Evolutionary conservation across 1,140 invertebrate species (phyloP).

Genomic region (Eubasilissa regina): DNA sequence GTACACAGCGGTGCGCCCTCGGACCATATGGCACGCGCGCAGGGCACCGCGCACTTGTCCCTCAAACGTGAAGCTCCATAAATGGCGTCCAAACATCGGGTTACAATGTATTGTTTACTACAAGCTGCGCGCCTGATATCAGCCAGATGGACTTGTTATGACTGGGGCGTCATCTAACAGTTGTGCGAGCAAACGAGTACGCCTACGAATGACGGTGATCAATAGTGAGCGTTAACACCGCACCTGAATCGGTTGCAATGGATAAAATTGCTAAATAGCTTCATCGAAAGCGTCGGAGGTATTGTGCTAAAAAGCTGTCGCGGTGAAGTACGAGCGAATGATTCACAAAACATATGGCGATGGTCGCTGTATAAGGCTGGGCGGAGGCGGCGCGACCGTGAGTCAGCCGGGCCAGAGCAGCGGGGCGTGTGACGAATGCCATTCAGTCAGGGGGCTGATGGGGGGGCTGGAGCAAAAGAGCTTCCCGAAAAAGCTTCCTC

Average conservation of each 20-base stretch:
- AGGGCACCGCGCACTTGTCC: neutral
- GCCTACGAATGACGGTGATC: conserved; percentile 13
- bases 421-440: neutral
- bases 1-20: neutral
- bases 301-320: conserved; percentile 3
- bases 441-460: too few species aligned
- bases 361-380: conserved; percentile 24
- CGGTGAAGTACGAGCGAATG: conserved; percentile 20
- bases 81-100: neutral
- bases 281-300: too few species aligned
- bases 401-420: conserved; percentile 7
- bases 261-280: too few species aligned
- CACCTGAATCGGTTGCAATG: too few species aligned
- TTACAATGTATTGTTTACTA: neutral
- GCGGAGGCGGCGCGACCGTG: conserved; percentile 21
- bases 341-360: conserved; percentile 45
- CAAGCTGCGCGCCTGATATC: neutral
- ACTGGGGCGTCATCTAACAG: conserved; percentile 23
- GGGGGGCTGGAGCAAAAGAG: too few species aligned
- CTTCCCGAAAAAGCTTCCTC: too few species aligned
- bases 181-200: conserved; percentile 24
- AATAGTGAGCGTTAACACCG: neutral
- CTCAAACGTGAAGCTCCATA: neutral
- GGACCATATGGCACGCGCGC: neutral
- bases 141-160: neutral